Conservation (phyloP, 2,113 vertebrate species). For the Eubucco bourcierii region DNA sequence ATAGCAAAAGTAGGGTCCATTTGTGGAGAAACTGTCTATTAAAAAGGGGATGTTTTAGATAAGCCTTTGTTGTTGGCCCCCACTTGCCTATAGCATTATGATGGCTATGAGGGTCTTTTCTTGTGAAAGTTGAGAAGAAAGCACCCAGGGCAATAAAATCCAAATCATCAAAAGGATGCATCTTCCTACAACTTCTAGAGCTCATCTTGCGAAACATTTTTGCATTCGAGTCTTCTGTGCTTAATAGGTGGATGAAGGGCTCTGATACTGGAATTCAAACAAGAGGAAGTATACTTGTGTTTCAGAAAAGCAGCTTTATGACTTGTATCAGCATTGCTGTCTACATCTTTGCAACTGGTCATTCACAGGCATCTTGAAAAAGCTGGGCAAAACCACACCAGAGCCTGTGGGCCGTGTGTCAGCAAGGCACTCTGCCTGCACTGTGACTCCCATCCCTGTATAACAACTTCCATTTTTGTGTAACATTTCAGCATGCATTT, state of each 20-base stretch:
- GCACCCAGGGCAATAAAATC: neutral
- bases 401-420: fast-evolving
- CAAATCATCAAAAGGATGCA: neutral
- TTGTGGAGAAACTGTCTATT: neutral
- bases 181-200: neutral
- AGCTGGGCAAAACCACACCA: neutral
- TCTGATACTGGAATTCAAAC: neutral
- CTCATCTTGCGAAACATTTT: neutral
- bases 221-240: neutral
- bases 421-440: neutral
- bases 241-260: neutral
- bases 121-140: neutral
- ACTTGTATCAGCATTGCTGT: neutral
- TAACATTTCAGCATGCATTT: neutral
- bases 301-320: neutral
- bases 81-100: neutral
- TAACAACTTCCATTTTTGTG: neutral
- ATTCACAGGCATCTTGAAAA: neutral
- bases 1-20: neutral
- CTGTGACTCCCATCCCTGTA: neutral
- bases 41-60: neutral
- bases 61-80: neutral
- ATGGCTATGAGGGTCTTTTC: neutral
- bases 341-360: neutral
- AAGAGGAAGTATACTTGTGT: neutral